Percentiles rank a stretch among this genome's conserved stretches.
These are phyloP conservation scores for Galerucella nymphaeae DNA, from an alignment of 2,888 invertebrate species.

Conservation along the genomic window DNA sequence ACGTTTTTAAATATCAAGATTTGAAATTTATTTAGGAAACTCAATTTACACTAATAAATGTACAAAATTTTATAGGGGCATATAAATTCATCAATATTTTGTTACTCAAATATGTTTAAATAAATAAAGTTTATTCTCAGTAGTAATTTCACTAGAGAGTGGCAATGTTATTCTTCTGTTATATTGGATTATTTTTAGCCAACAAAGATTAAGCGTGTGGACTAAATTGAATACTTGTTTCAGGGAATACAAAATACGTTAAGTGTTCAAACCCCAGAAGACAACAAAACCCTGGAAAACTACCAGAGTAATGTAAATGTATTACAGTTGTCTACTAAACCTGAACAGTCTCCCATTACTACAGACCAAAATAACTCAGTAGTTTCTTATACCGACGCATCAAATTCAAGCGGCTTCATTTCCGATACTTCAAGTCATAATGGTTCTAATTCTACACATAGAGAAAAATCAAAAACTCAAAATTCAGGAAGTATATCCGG, in stretches of 20 bases:
- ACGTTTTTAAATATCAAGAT: too few relatives aligned
- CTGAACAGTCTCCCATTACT: conserved; percentile 41
- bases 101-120: too few relatives aligned
- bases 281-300: conserved; percentile 57
- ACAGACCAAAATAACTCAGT: conserved; percentile 11
- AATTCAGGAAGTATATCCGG: conserved; percentile 30
- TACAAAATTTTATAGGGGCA: too few relatives aligned
- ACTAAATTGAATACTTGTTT: conserved; percentile 31
- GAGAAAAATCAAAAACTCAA: conserved; percentile 14
- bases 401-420: conserved; percentile 40
- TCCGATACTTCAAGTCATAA: conserved; percentile 44
- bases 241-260: conserved; percentile 55
- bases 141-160: too few relatives aligned
- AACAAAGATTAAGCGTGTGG: neutral
- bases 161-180: too few relatives aligned
- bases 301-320: conserved; percentile 61
- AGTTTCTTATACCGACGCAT: conserved; percentile 21
- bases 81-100: too few relatives aligned
- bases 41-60: too few relatives aligned
- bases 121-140: too few relatives aligned
- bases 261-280: conserved; percentile 58
- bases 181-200: neutral
- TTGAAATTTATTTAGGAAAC: too few relatives aligned
- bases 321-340: conserved; percentile 55
- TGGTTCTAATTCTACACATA: conserved; percentile 25